These are phyloP conservation scores for Taphrorychus bicolor DNA, from an alignment of 2,888 invertebrate species.

Conservation along the genomic window DNA sequence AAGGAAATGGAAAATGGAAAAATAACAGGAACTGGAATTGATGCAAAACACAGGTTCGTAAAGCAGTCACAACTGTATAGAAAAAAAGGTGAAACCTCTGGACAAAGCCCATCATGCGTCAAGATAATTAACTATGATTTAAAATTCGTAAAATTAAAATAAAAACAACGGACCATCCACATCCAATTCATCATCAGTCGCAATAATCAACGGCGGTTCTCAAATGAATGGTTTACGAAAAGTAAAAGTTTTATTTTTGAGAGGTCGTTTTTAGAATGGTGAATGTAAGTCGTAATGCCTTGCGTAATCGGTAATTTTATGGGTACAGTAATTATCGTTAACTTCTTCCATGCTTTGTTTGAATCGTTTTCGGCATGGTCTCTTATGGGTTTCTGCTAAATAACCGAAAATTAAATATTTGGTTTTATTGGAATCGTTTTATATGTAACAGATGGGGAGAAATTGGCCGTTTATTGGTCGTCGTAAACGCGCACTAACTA, in stretches of 20 bases:
- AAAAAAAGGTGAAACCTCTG: too few species aligned
- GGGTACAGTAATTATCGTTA: conserved; percentile 18
- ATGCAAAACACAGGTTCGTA: too few species aligned
- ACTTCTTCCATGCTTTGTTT: conserved; percentile 15
- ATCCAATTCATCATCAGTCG: background rate
- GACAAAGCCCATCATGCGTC: too few species aligned
- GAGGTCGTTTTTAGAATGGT: conserved; percentile 38
- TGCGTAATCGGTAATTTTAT: conserved; percentile 31
- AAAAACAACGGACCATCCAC: background rate
- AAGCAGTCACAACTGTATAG: too few species aligned
- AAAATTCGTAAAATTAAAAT: too few species aligned
- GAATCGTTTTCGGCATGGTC: conserved; percentile 4
- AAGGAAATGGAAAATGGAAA: too few species aligned
- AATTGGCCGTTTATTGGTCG: too few species aligned
- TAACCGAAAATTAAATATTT: conserved; percentile 3
- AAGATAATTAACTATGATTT: too few species aligned
- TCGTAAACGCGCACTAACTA: too few species aligned
- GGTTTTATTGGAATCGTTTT: background rate
- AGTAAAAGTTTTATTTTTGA: conserved; percentile 39
- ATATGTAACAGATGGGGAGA: background rate
- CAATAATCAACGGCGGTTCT: conserved; percentile 4
- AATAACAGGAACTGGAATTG: too few species aligned
- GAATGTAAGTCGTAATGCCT: conserved; percentile 32
- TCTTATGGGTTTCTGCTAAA: conserved; percentile 5
- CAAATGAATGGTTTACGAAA: conserved; percentile 25